Evolutionary conservation across 1,140 invertebrate species (phyloP).

Genomic region (Heterodera carotae): DNA sequence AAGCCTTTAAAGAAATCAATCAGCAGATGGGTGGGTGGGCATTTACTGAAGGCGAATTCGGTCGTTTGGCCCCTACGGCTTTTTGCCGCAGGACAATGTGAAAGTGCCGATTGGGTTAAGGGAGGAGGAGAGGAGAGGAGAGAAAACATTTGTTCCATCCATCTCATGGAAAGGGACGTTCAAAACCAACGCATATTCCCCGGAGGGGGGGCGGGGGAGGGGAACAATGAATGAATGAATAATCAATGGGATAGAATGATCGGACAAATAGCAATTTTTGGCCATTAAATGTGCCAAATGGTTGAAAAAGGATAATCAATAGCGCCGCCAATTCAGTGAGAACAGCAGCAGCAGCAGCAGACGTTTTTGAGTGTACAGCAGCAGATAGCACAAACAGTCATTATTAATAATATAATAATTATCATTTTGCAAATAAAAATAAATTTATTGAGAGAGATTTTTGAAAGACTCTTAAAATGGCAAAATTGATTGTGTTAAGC

Average conservation of each 20-base stretch:
- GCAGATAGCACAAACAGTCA: not conserved
- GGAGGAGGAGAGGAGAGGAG: too few relatives aligned
- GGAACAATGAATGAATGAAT: too few relatives aligned
- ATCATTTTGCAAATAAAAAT: not conserved
- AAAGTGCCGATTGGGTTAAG: not conserved
- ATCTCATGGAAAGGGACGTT: not conserved
- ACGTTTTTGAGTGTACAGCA: not conserved
- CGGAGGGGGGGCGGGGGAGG: too few relatives aligned
- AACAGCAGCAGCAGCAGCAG: too few relatives aligned
- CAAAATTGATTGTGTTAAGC: not conserved
- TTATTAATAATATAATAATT: not conserved
- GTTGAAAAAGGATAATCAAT: not conserved
- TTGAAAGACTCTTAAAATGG: too few relatives aligned
- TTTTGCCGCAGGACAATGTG: not conserved
- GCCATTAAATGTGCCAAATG: not conserved
- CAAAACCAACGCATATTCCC: not conserved
- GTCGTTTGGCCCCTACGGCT: too few relatives aligned
- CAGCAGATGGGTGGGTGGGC: not conserved
- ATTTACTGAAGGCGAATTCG: not conserved
- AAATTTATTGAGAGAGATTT: too few relatives aligned
- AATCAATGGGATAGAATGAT: not conserved
- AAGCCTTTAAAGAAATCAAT: constrained; percentile 2
- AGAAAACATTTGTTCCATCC: not conserved
- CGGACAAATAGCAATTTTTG: not conserved
- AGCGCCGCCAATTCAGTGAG: not conserved